Evolutionary conservation across 2,797 vertebrate species (phyloP), one percentile per base, ranked within the genome.

Genomic region (Microhierax caerulescens): DNA sequence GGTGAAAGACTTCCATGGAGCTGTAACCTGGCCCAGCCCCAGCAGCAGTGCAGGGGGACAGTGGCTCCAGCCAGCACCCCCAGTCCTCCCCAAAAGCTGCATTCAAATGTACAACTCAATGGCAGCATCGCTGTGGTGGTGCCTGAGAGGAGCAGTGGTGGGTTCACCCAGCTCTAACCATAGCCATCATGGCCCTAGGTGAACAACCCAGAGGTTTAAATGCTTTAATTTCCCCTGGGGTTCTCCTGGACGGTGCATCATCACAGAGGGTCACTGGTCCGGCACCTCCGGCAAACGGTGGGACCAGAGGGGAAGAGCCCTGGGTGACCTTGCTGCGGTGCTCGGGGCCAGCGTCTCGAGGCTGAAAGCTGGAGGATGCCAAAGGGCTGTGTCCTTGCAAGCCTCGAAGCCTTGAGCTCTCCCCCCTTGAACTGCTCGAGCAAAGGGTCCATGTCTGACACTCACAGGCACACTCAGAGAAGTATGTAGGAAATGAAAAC

Each of bases 381-480:
- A 2, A 22, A 5, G 48, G 39, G 76, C 20, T n/a, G 16, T 3
- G 3, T 48, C 56, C 25, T n/a, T n/a, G n/a, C n/a, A n/a, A n/a
- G n/a, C n/a, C n/a, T n/a, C n/a, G n/a, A 2, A 39, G 53, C 39
- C 47, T 12, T 1, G 7, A 48, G 57, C 37, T 54, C 37, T 54
- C 43, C 68, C 39, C 7, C 3, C 15, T 14, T 27, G 53, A 51
- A 25, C 61, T 9, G 36, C 43, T 69, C 4, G 4, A 11, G 65
- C 3, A 2, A 12, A 41, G 56, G 27, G 4, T 60, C 23, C 28
- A 1, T 7, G 41, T 8, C 73, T 50, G 27, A 7, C 53, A 24
- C 51, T 6, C 22, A 22, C 19, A 18, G 43, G 32, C 53, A n/a
- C 22, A 1, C 19, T 41, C 5, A 0, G 30, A 54, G 21, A 25